Evolutionary conservation across 2,888 invertebrate species (phyloP).

Genomic region (Nephrotoma appendiculata): DNA sequence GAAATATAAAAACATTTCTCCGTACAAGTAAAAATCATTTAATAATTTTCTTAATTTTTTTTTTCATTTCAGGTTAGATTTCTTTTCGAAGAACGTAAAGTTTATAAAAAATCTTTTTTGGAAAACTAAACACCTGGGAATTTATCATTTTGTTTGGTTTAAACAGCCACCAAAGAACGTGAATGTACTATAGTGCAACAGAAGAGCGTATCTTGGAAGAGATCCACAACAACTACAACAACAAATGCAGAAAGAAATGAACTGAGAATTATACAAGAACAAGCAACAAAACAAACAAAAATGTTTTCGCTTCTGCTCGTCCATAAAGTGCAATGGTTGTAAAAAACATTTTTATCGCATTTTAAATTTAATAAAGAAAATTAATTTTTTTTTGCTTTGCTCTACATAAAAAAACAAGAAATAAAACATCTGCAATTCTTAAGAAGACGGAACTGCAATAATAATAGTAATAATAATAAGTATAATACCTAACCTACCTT

Average conservation of each 20-base stretch:
- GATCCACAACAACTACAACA: background rate
- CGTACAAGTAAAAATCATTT: background rate
- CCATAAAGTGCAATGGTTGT: background rate
- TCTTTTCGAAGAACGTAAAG: background rate
- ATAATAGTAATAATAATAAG: background rate
- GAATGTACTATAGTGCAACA: background rate
- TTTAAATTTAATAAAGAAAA: background rate
- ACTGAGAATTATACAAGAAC: background rate
- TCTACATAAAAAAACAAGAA: background rate
- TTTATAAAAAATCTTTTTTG: background rate
- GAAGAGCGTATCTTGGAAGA: background rate
- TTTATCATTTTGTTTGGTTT: background rate
- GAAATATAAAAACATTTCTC: background rate
- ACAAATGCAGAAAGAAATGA: background rate
- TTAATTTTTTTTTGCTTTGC: background rate
- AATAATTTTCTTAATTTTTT: background rate
- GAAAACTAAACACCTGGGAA: background rate
- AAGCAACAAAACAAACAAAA: background rate
- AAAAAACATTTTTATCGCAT: background rate
- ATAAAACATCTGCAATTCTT: background rate
- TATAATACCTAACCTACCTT: background rate
- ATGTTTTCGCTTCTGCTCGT: background rate
- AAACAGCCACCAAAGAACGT: background rate
- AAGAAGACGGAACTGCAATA: background rate
- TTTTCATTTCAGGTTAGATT: background rate